phyloP scores from a whole-genome alignment of 2,888 invertebrate species.

The Dasysyrphus albostriatus region DNA sequence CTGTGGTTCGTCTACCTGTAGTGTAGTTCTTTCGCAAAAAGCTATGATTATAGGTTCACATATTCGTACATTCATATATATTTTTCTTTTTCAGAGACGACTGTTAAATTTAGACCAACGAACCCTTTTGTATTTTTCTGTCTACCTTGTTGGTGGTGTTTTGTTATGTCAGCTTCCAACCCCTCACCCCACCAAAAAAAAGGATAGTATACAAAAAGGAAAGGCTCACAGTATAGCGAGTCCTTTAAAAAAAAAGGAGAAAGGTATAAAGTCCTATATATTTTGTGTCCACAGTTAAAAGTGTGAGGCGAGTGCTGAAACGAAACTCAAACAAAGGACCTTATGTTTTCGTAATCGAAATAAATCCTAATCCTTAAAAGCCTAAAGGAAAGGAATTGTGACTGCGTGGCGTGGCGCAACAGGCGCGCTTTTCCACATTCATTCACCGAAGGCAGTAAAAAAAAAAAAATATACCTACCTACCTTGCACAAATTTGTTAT shows the following conservation, averaged over 20 bases:
- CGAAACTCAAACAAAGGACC: conserved; percentile 10
- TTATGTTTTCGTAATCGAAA: conserved; percentile 59
- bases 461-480: neutral
- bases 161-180: neutral
- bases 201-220: neutral
- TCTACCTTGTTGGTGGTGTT: conserved; percentile 8
- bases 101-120: conserved; percentile 63
- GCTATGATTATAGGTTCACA: conserved; percentile 1
- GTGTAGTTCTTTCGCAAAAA: neutral
- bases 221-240: neutral
- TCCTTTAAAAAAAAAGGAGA: neutral
- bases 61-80: neutral
- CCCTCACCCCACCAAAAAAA: neutral
- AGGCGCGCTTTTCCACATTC: conserved; percentile 45
- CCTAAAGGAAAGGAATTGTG: conserved; percentile 38
- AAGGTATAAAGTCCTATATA: conserved; percentile 1
- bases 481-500: conserved; percentile 65
- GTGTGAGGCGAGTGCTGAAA: conserved; percentile 20
- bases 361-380: conserved; percentile 54
- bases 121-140: conserved; percentile 49
- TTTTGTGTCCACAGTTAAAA: conserved; percentile 16
- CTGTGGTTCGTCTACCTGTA: conserved; percentile 31
- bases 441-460: neutral
- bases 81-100: conserved; percentile 11
- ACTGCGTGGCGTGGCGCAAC: conserved; percentile 56